A percentile compares a stretch with the other conserved stretches of the same genome.
phyloP scores from a whole-genome alignment of 2,797 vertebrate species.

The Xerus rutilus region DNA sequence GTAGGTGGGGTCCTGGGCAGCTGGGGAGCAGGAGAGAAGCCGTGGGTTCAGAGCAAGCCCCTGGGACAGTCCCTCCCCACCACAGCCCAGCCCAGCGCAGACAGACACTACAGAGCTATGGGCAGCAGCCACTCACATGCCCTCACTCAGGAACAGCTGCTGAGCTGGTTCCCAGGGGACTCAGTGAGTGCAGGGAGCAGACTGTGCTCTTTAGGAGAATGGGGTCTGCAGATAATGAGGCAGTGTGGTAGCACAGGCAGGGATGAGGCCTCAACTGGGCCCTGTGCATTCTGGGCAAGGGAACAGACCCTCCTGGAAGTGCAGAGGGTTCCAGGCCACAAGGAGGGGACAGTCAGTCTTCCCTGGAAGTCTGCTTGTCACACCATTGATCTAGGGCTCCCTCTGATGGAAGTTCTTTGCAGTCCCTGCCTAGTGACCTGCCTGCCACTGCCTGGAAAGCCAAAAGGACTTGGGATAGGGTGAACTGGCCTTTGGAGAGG shows the following conservation, averaged over 20 bases:
- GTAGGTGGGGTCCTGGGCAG: accelerated
- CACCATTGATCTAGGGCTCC: accelerated
- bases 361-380: background rate
- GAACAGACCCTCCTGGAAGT: background rate
- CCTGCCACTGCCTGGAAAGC: background rate
- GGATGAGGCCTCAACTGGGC: background rate
- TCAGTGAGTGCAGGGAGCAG: background rate
- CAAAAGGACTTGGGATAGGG: accelerated
- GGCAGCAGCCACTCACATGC: background rate
- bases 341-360: background rate
- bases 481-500: background rate
- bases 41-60: background rate
- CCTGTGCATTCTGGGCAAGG: background rate
- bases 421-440: no score
- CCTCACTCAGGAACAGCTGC: background rate
- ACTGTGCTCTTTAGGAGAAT: accelerated
- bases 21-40: background rate
- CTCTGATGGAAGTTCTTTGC: background rate
- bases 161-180: accelerated
- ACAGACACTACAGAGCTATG: background rate
- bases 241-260: no score
- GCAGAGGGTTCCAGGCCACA: accelerated
- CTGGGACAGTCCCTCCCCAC: no score
- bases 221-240: no score
- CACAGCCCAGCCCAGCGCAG: background rate